Evolutionary conservation across 2,888 invertebrate species (phyloP).

Genomic region (Idaea dimidiata): DNA sequence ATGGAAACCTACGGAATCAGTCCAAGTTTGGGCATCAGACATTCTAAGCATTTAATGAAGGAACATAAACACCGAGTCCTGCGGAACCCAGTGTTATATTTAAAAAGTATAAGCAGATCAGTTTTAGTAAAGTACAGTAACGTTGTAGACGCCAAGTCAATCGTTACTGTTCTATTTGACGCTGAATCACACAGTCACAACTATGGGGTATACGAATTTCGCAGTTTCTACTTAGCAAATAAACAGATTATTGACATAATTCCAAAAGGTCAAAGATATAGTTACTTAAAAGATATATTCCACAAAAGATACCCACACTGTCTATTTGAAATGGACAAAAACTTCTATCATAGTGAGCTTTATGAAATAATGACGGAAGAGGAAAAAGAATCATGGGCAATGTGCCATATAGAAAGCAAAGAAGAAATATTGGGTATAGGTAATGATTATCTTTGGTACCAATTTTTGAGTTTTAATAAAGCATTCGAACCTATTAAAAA

Average conservation of each 20-base stretch:
- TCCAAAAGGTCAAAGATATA: conserved; percentile 36
- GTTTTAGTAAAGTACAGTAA: conserved; percentile 36
- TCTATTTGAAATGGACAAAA: conserved; percentile 43
- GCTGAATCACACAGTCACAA: not conserved
- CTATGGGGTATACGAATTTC: conserved; percentile 38
- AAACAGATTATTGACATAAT: conserved; percentile 44
- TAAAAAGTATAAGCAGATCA: conserved; percentile 35
- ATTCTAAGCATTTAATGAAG: conserved; percentile 43
- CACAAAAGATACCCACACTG: conserved; percentile 38
- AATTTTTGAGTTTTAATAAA: conserved; percentile 47
- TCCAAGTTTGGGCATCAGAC: conserved; percentile 36
- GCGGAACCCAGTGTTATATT: conserved; percentile 41
- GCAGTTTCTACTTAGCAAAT: conserved; percentile 34
- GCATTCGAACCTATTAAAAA: conserved; percentile 47
- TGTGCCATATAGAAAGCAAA: conserved; percentile 41
- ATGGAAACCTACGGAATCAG: conserved; percentile 37
- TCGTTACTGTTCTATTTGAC: conserved; percentile 39
- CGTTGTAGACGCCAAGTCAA: conserved; percentile 44
- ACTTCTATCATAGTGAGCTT: conserved; percentile 38
- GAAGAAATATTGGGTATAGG: conserved; percentile 41
- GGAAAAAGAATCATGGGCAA: conserved; percentile 52
- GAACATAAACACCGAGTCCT: conserved; percentile 50
- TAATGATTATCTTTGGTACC: conserved; percentile 48
- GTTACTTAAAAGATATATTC: conserved; percentile 45
- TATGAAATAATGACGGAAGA: conserved; percentile 44